phyloP scores from a whole-genome alignment of 1,140 invertebrate genomes.

The Diachasmimorpha longicaudata region DNA sequence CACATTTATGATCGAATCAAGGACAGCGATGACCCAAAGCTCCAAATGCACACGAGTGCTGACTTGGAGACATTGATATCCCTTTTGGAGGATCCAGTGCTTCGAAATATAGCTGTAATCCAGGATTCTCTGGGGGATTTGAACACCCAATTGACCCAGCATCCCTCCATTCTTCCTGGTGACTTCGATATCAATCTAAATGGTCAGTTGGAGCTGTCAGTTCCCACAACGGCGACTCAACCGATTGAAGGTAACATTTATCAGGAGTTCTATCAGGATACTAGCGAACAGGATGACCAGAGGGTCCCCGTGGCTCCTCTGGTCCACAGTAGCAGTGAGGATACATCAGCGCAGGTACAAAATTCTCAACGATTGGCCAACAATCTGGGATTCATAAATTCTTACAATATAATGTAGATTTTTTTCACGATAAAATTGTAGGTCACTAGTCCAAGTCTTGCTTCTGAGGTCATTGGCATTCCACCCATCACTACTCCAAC shows the following conservation, averaged over 20 bases:
- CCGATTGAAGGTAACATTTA: conserved; percentile 55
- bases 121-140: conserved; percentile 85
- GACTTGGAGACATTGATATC: conserved; percentile 87
- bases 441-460: conserved; percentile 59
- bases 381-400: conserved; percentile 6
- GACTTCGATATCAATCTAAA: conserved; percentile 88
- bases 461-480: conserved; percentile 60
- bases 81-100: conserved; percentile 90
- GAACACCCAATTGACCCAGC: conserved; percentile 80
- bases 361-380: conserved; percentile 6
- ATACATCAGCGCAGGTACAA: conserved; percentile 57
- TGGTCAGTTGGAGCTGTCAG: conserved; percentile 69
- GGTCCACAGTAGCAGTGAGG: conserved; percentile 63
- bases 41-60: conserved; percentile 74
- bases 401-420: conserved; percentile 3
- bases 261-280: conserved; percentile 56
- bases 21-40: conserved; percentile 64
- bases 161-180: conserved; percentile 88
- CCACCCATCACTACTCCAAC: conserved; percentile 67
- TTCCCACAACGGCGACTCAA: conserved; percentile 58
- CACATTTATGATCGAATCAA: conserved; percentile 67
- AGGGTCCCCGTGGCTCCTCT: conserved; percentile 64
- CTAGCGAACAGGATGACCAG: conserved; percentile 63
- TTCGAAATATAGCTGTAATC: conserved; percentile 89
- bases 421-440: conserved; percentile 35